These are phyloP conservation scores for Cotesia chilonis DNA, from an alignment of 1,140 invertebrate genomes.

Conservation along the genomic window DNA sequence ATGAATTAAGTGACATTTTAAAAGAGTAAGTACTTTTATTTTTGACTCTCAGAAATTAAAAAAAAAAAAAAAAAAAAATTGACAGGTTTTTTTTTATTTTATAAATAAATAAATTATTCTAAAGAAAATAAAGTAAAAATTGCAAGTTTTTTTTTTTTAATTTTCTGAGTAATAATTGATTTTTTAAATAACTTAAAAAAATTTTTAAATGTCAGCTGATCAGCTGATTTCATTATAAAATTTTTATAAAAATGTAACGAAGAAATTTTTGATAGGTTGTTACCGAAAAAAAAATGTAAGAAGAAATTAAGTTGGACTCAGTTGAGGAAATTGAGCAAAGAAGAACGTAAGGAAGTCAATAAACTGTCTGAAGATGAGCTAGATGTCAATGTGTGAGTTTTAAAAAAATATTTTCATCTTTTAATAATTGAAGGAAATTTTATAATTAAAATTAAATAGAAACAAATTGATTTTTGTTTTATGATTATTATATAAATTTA, in stretches of 20 bases:
- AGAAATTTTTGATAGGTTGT: constrained; percentile 34
- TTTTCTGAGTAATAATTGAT: no score
- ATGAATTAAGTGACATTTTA: constrained; percentile 42
- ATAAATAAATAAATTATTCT: no score
- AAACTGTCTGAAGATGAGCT: constrained; percentile 35
- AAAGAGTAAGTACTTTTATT: constrained; percentile 45
- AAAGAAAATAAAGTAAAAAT: no score
- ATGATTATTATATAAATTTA: constrained; percentile 7
- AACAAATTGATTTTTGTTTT: no score
- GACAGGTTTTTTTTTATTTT: no score
- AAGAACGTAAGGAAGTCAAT: constrained; percentile 47
- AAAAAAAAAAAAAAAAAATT: no score
- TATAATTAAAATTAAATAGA: neutral
- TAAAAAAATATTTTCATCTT: neutral
- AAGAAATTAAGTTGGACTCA: constrained; percentile 48
- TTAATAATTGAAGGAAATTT: constrained; percentile 9
- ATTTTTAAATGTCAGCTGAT: no score
- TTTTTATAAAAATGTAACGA: constrained; percentile 21
- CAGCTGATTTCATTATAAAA: no score
- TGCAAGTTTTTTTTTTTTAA: no score
- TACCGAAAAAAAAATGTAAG: constrained; percentile 43
- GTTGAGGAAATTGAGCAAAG: constrained; percentile 51
- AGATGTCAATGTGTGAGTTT: constrained; percentile 42
- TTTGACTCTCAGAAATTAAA: neutral
- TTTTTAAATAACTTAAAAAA: no score